These are phyloP conservation scores for Stigmatopora argus DNA, from an alignment of 2,113 vertebrate genomes.

Conservation along the genomic window DNA sequence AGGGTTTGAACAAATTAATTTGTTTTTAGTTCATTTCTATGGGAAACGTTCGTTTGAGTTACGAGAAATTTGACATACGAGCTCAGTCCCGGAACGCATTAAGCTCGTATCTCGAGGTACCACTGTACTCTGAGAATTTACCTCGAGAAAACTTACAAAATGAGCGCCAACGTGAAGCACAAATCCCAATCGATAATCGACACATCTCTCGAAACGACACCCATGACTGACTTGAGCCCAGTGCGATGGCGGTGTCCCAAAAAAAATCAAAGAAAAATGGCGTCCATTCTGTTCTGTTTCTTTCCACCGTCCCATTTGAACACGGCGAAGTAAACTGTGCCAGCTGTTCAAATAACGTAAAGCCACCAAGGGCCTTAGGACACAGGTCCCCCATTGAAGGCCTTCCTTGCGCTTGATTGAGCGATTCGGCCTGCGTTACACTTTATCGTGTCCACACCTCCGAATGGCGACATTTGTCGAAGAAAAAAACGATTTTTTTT, in stretches of 20 bases:
- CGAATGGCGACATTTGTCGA: constrained; percentile 67
- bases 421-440: constrained; percentile 67
- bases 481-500: background rate
- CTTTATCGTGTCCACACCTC: constrained; percentile 69
- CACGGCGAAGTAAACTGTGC: constrained; percentile 71
- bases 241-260: constrained; percentile 8
- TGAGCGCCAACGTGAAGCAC: background rate
- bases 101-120: no score
- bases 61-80: no score
- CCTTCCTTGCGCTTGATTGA: constrained; percentile 62
- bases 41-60: no score
- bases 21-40: no score
- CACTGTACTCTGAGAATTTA: no score
- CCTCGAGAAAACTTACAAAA: background rate
- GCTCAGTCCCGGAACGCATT: no score
- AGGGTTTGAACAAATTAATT: no score
- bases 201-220: no score
- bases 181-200: background rate
- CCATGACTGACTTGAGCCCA: background rate
- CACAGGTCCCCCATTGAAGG: constrained; percentile 77
- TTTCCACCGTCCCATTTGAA: constrained; percentile 58
- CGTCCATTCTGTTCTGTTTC: constrained; percentile 51
- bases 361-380: constrained; percentile 41
- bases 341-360: constrained; percentile 80
- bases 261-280: constrained; percentile 10